Evolutionary conservation across 2,113 vertebrate genomes (phyloP).

Genomic region (Osmerus eperlanus): DNA sequence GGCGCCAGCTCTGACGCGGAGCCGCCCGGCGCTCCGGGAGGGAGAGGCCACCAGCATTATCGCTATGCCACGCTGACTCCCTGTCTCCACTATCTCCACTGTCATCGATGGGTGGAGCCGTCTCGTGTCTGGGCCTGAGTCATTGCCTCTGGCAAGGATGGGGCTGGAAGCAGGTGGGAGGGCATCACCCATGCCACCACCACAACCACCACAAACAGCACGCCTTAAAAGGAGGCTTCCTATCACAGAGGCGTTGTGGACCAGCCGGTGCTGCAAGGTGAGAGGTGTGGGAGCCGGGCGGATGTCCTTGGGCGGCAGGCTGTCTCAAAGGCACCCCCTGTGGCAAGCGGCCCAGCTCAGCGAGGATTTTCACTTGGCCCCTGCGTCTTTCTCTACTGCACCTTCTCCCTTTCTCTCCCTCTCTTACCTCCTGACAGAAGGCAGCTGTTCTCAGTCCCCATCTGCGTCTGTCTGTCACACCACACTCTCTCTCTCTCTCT

Average conservation of each 20-base stretch:
- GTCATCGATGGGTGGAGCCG: constrained; percentile 44
- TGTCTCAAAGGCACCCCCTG: constrained; percentile 7
- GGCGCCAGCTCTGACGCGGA: constrained; percentile 51
- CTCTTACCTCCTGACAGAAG: constrained; percentile 7
- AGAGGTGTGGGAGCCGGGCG: not conserved
- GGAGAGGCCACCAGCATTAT: constrained; percentile 67
- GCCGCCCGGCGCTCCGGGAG: constrained; percentile 44
- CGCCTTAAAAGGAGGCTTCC: constrained; percentile 29
- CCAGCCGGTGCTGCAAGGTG: not conserved
- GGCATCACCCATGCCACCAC: not conserved
- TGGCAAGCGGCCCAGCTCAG: constrained; percentile 10
- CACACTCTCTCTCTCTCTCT: too few relatives aligned
- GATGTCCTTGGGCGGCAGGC: constrained; percentile 17
- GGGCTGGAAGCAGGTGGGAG: constrained; percentile 6
- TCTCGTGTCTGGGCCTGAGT: constrained; percentile 57
- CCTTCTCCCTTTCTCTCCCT: constrained; percentile 11
- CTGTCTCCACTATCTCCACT: constrained; percentile 48
- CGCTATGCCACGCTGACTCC: constrained; percentile 46
- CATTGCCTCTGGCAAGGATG: constrained; percentile 25
- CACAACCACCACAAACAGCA: not conserved
- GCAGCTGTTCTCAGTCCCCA: constrained; percentile 14
- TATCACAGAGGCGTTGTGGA: not conserved
- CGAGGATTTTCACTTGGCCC: constrained; percentile 22
- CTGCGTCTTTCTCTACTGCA: constrained; percentile 4
- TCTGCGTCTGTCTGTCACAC: constrained; percentile 30